Evolutionary conservation across 2,113 vertebrate species (phyloP), one percentile per base, ranked within the genome.

Genomic region (Crotalus tigris): DNA sequence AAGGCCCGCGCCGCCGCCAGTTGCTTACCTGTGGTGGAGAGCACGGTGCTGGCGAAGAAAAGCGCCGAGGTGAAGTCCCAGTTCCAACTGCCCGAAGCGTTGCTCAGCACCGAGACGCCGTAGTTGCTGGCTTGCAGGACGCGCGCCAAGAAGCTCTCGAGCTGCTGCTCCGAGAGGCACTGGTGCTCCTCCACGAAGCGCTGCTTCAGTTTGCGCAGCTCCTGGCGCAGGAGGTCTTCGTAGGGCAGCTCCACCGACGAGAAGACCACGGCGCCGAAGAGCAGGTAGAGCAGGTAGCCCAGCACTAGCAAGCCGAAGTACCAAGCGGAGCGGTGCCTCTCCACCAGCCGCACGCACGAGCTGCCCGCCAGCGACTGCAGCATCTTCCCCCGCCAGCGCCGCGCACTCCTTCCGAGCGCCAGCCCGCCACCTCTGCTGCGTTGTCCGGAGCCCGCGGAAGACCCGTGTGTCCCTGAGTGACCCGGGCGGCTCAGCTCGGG

Each of bases 11-110:
- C 46, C 85, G 9, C 46, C 24, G 2, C 26, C 33, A 10, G 85
- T 86, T 24, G 23, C 94, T 94, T 98, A 99, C 99, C 99, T 96
- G 99, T 99, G 96, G 99, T 99, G 96, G 99, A 99, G 64, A 99
- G 97, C 93, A 99, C 98, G 0, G 99, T 99, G 98, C 99, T 99
- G 92, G 98, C 98, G 91, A 99, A 99, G 96, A 99, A 99, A 93
- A 99, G 97, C 1, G 99, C 98, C 0, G 99, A 99, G 94, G 98
- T 99, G 98, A 99, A 99, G 98, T 99, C 99, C 99, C 99, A 99
- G 97, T 99, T 99, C 99, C 98, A 99, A 97, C 98, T 98, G 1
- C 97, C 97, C 0, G 99, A 98, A 17, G 98, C 98, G 96, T 99
- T 99, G 95, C 99, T 98, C 91, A 99, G 98, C 95, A 99, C 98